Percentiles rank a stretch among this genome's conserved stretches.
Conservation (phyloP, 2,797 vertebrate genomes). For the Acestrorhynchus altus region DNA sequence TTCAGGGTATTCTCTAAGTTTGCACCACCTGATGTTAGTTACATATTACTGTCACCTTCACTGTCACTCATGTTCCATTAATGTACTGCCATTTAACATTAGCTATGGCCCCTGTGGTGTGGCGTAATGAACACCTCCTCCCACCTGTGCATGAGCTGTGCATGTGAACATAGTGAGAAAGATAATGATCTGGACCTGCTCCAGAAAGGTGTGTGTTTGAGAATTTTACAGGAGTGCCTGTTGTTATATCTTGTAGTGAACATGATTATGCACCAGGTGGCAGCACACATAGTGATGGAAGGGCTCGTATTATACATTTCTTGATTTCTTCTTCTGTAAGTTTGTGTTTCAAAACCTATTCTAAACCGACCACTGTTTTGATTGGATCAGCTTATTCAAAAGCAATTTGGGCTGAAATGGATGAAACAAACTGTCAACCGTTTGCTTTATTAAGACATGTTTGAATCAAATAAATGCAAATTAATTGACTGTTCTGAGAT, state of each 20-base stretch:
- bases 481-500: too few species aligned
- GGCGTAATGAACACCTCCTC: neutral
- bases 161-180: neutral
- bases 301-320: neutral
- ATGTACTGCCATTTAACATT: too few species aligned
- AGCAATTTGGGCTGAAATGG: too few species aligned
- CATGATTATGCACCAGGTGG: slow-evolving; percentile 11
- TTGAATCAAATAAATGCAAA: too few species aligned
- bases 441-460: too few species aligned
- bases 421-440: too few species aligned
- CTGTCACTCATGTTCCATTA: neutral
- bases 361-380: too few species aligned
- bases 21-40: neutral
- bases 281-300: neutral
- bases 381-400: too few species aligned
- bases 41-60: neutral
- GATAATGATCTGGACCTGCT: slow-evolving; percentile 1
- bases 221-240: neutral
- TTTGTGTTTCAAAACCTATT: neutral
- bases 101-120: neutral
- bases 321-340: neutral
- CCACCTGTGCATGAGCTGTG: neutral
- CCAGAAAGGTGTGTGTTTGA: neutral
- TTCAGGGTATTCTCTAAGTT: too few species aligned
- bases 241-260: neutral